Evolutionary conservation across 2,888 invertebrate genomes (phyloP).

Genomic region (Linhomoeus sp.): DNA sequence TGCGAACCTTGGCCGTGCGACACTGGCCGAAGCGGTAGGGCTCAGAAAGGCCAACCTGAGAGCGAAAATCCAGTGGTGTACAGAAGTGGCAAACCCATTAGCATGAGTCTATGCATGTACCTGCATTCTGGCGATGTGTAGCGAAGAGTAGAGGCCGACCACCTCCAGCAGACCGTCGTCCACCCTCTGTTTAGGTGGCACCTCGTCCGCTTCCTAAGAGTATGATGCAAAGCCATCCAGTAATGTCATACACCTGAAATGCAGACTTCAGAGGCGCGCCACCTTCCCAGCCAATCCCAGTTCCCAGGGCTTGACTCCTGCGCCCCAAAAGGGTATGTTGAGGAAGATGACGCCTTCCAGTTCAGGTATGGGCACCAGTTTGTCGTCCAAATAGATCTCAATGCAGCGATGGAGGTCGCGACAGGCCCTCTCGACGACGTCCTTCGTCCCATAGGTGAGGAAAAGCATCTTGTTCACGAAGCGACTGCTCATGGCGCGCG

Average conservation of each 20-base stretch:
- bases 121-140: conserved; percentile 83
- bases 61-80: not conserved
- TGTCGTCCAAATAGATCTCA: conserved; percentile 47
- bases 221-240: no score
- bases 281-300: not conserved
- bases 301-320: conserved; percentile 70
- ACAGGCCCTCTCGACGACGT: not conserved
- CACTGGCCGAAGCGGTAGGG: conserved; percentile 71
- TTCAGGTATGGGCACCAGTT: conserved; percentile 49
- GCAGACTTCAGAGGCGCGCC: no score
- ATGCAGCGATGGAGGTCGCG: not conserved
- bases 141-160: conserved; percentile 71
- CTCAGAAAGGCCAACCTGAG: conserved; percentile 49
- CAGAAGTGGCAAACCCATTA: conserved; percentile 44
- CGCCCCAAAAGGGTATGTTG: conserved; percentile 86
- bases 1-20: conserved; percentile 49
- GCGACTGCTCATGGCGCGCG: conserved; percentile 64
- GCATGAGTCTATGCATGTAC: conserved; percentile 47
- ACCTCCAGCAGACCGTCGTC: conserved; percentile 61
- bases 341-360: conserved; percentile 60
- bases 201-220: no score
- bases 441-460: conserved; percentile 60
- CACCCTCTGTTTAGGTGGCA: conserved; percentile 14
- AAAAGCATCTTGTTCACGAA: conserved; percentile 45
- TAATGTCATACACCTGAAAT: no score